Conservation (phyloP, 2,888 invertebrate genomes). For the Lasioglossum figueresi region DNA sequence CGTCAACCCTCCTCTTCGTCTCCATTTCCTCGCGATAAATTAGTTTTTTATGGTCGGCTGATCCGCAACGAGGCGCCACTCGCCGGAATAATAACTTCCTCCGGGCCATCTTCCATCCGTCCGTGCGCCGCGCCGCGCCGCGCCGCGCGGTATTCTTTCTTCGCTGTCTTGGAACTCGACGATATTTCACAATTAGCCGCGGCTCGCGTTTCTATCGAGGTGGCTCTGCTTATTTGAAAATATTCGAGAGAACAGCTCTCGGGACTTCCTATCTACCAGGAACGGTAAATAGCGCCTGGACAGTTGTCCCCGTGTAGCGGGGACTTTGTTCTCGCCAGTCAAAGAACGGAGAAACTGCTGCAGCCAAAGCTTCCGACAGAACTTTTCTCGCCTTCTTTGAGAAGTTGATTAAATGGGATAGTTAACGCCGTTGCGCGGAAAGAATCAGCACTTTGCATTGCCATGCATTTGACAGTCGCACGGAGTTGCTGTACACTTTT, state of each 20-base stretch:
- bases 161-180: constrained; percentile 57
- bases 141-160: neutral
- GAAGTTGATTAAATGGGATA: neutral
- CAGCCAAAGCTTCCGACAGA: constrained; percentile 1
- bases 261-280: constrained; percentile 25
- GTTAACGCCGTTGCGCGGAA: neutral
- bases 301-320: neutral
- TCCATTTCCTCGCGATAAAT: constrained; percentile 70
- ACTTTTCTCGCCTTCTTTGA: neutral
- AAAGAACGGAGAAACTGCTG: neutral
- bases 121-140: neutral
- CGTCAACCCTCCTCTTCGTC: constrained; percentile 49
- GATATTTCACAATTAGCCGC: constrained; percentile 75
- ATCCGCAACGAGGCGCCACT: constrained; percentile 63
- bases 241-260: neutral
- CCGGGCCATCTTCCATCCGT: constrained; percentile 7
- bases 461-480: neutral
- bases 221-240: constrained; percentile 23
- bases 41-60: constrained; percentile 73
- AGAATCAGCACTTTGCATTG: neutral
- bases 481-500: neutral
- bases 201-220: constrained; percentile 59
- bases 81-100: constrained; percentile 71
- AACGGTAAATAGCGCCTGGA: neutral
- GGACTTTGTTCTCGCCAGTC: constrained; percentile 11